Base-by-base conservation (phyloP, 2,113 vertebrate genomes). In the Anser cygnoides region DNA sequence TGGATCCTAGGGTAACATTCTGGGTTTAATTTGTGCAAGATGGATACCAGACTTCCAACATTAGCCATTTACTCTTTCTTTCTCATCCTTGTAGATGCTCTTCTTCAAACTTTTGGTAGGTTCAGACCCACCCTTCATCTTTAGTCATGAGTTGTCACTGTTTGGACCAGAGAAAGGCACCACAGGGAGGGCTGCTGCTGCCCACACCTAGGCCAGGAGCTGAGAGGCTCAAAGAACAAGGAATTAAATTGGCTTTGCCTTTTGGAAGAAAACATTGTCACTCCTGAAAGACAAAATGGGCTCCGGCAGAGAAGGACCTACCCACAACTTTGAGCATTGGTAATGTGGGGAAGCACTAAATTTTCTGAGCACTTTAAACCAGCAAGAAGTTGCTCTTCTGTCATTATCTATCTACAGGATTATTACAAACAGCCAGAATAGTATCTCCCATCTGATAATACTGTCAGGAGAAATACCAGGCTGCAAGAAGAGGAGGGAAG, bases 341-440 rank as follows among this genome's bases (percentile, higher is more conserved):
- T 66, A 50, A 46, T 0, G 1, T 7, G 10, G 35, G 46, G 37
- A 72, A 73, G 13, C 25, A 20, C 4, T 61, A 43, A 13, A 15
- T 87, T 74, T 84, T 20, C 29, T 59, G 67, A 80, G 6, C 54
- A 95, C 94, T 92, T 97, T 66, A 21, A 97, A 73, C 41, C 95
- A 92, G 17, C 58, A 96, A n/a, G 33, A n/a, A 29, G 92, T 68
- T 2, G 41, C 41, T 33, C 19, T 35, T 31, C 39, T 89, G 7
- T 71, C 92, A 1, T 96, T 96, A 11, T 61, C 17, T 1, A 3
- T 84, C 80, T 92, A 93, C 23, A 58, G 95, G 66, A 23, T 89
- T 92, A 76, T 96, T n/a, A 65, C 58, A 4, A 68, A 92, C 20
- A 94, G 35, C 79, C 85, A 91, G 77, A 96, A 57, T 17, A 70